Conservation (phyloP, 64 coral and sea anemone species). For the Trachythela sp. region DNA sequence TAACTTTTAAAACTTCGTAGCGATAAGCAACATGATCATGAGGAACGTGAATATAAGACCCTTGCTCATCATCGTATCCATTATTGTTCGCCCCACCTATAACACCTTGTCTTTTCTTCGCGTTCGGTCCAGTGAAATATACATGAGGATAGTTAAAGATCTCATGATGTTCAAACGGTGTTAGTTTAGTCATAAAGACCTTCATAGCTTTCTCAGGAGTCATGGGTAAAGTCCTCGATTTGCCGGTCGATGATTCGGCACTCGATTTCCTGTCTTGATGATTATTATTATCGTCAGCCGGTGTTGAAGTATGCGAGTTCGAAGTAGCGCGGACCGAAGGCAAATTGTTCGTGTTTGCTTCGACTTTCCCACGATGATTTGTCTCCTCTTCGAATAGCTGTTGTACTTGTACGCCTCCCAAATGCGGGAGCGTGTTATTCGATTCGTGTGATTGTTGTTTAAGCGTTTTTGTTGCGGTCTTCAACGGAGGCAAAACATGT, state of each 20-base stretch:
- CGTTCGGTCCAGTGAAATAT: constrained; percentile 91
- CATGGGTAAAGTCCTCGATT: constrained; percentile 76
- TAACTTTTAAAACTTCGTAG: constrained; percentile 97
- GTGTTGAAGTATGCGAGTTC: background rate
- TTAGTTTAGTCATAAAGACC: constrained; percentile 91
- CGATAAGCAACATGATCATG: constrained; percentile 96
- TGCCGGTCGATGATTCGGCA: constrained; percentile 59
- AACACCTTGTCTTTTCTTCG: constrained; percentile 99
- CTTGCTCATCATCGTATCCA: constrained; percentile 98
- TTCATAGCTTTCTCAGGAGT: constrained; percentile 89
- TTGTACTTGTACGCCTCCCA: constrained; percentile 84
- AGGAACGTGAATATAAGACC: constrained; percentile 98
- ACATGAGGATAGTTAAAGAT: constrained; percentile 99
- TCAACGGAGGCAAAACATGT: constrained; percentile 77
- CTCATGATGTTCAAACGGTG: constrained; percentile 94
- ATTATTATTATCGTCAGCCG: background rate
- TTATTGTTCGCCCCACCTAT: constrained; percentile 93
- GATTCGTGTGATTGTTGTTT: constrained; percentile 37
- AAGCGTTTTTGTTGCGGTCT: constrained; percentile 85
- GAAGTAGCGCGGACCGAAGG: background rate
- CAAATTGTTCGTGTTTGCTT: background rate
- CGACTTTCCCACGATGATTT: constrained; percentile 74
- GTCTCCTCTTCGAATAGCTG: constrained; percentile 99
- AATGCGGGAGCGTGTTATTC: constrained; percentile 53
- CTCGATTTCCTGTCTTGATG: constrained; percentile 29